Base-by-base conservation (phyloP, 1,140 invertebrate genomes). In the Listronotus oregonensis region DNA sequence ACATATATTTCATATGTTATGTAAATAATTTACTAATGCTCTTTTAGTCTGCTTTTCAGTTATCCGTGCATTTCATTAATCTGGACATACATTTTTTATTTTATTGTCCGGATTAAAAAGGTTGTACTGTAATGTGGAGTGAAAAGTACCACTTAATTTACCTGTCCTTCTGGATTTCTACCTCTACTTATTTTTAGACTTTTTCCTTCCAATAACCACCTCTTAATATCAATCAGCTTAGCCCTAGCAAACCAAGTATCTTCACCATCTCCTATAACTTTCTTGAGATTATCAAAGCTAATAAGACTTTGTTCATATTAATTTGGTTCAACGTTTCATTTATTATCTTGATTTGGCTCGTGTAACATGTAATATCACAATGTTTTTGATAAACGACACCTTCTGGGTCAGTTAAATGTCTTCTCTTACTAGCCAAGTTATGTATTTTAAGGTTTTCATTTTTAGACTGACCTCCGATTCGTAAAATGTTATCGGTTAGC, bases 391-490 rank as follows among this genome's bases (percentile, higher is more conserved):
- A n/a, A 15, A 60, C 32, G 7, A 42, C 42, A 31, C 21, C 44
- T 6, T 8, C 14, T 27, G 27, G 12, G 14, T 5, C 5, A 18
- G 6, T 4, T 8, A 31, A 31, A 50, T 34, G 14, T 17, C 44
- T 46, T 15, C 43, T 44, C 47, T 34, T 65, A 14, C 34, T 65
- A 10, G 59, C 57, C 32, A 85, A 67, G 71, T 82, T 85, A 73
- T 80, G 85, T 5, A 75, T 10, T 50, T 83, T 73, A 50, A 89
- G 73, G 4, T 68, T 73, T 75, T 86, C 80, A 71, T 82, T 87
- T 71, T 86, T 85, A 1, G 87, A 88, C 77, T 89, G 85, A 5
- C 86, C 85, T 5, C 93, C 93, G 66, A 95, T 83, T 31, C 93
- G 82, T 11, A 91, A 80, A 55, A 94, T 80, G 17, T 83, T 80